These are phyloP conservation scores for Gobio occitaniae DNA, from an alignment of 2,797 vertebrate species.

Conservation along the genomic window DNA sequence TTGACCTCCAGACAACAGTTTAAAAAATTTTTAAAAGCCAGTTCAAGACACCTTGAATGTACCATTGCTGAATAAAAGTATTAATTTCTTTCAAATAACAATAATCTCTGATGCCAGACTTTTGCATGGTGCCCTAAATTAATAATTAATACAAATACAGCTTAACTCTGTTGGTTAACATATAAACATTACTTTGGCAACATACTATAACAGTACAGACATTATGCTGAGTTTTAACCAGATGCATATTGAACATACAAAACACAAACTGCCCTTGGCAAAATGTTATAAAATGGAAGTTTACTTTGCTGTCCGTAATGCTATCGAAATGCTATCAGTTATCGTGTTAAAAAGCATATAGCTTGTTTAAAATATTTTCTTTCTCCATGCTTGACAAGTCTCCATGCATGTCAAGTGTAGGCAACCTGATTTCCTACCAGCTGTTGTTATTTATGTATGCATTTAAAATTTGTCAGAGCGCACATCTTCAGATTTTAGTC, in stretches of 20 bases:
- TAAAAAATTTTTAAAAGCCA: too few relatives aligned
- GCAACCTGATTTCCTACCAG: constrained; percentile 61
- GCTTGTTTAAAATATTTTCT: not conserved
- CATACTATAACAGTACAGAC: not conserved
- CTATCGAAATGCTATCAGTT: not conserved
- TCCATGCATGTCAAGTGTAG: constrained; percentile 50
- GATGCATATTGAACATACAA: constrained; percentile 9
- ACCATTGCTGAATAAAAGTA: not conserved
- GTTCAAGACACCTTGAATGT: not conserved
- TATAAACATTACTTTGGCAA: not conserved
- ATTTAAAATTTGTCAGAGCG: constrained; percentile 63
- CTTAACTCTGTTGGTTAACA: not conserved
- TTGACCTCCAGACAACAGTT: too few relatives aligned
- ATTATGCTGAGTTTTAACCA: not conserved
- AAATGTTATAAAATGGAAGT: not conserved
- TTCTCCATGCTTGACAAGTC: constrained; percentile 33
- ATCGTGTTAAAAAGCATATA: constrained; percentile 6
- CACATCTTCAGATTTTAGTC: constrained; percentile 62
- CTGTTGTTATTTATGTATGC: constrained; percentile 63
- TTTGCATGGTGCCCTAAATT: too few relatives aligned
- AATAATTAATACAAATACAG: not conserved
- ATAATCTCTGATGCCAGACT: not conserved
- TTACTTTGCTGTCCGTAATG: not conserved
- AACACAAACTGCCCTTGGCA: not conserved
- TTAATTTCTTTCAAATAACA: not conserved